These are phyloP conservation scores for Cyclopterus lumpus DNA, from an alignment of 2,797 vertebrate genomes.

Conservation along the genomic window DNA sequence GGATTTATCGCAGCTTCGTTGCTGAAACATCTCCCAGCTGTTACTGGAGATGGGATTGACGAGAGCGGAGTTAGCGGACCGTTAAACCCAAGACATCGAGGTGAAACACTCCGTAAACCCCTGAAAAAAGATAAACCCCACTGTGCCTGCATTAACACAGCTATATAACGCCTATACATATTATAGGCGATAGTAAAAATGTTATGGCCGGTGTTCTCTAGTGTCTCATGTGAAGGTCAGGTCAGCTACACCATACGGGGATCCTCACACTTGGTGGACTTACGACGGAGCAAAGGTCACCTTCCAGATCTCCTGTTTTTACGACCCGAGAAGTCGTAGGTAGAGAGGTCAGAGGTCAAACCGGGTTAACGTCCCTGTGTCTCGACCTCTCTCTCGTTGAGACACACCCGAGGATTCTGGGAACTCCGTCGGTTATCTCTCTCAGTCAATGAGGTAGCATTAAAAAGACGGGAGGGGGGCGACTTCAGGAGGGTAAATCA, in stretches of 20 bases:
- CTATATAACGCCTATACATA: background rate
- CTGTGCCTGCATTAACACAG: too few relatives aligned
- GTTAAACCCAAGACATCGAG: background rate
- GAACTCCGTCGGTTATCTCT: background rate
- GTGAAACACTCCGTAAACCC: too few relatives aligned
- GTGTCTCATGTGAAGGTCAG: background rate
- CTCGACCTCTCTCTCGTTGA: background rate
- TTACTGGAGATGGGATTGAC: background rate
- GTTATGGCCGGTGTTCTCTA: background rate
- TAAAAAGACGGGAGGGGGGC: background rate
- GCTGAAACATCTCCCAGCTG: background rate
- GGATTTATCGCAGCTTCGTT: background rate
- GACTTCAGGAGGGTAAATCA: background rate
- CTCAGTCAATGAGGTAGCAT: background rate
- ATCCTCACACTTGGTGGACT: background rate
- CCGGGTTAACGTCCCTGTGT: background rate
- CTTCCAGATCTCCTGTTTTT: background rate
- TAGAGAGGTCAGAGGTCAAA: slow-evolving; percentile 5
- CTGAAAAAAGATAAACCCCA: background rate
- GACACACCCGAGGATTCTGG: background rate
- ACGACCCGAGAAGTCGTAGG: background rate
- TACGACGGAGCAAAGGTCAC: background rate
- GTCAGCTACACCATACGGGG: background rate
- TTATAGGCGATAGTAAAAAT: background rate
- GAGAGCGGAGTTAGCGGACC: background rate